Percentiles rank a stretch among this genome's conserved stretches.
Evolutionary conservation across 2,797 vertebrate species (phyloP).

Genomic region (Delichon dasypus): DNA sequence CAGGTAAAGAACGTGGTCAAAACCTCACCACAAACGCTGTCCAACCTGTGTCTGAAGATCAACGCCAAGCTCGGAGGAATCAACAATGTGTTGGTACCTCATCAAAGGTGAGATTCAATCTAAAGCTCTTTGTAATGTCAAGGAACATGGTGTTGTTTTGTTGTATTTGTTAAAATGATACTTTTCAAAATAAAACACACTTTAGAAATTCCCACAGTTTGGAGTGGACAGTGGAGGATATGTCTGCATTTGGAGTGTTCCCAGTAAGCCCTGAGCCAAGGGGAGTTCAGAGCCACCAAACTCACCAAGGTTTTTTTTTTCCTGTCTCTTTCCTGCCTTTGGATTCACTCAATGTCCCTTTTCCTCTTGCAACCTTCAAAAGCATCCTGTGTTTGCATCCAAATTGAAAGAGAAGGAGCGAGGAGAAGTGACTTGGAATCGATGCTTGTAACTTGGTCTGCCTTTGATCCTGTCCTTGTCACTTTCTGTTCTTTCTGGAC

Average conservation of each 20-base stretch:
- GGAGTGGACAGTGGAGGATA: background rate
- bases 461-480: background rate
- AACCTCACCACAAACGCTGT: slow-evolving; percentile 97
- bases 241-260: background rate
- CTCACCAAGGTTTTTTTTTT: background rate
- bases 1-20: slow-evolving; percentile 99
- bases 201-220: background rate
- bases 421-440: background rate
- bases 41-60: slow-evolving; percentile 99
- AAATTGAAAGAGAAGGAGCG: background rate
- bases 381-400: background rate
- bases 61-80: slow-evolving; percentile 98
- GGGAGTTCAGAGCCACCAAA: background rate
- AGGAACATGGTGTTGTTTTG: background rate
- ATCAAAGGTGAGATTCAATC: slow-evolving; percentile 87
- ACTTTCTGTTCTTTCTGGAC: background rate
- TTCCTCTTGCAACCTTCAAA: background rate
- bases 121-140: background rate
- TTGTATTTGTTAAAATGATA: background rate
- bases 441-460: background rate
- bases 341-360: background rate
- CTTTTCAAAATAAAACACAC: background rate
- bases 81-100: slow-evolving; percentile 97
- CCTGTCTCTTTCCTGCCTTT: background rate
- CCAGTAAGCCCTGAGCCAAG: background rate